Base-by-base conservation (phyloP, 2,113 vertebrate species). In the Anser cygnoides region DNA sequence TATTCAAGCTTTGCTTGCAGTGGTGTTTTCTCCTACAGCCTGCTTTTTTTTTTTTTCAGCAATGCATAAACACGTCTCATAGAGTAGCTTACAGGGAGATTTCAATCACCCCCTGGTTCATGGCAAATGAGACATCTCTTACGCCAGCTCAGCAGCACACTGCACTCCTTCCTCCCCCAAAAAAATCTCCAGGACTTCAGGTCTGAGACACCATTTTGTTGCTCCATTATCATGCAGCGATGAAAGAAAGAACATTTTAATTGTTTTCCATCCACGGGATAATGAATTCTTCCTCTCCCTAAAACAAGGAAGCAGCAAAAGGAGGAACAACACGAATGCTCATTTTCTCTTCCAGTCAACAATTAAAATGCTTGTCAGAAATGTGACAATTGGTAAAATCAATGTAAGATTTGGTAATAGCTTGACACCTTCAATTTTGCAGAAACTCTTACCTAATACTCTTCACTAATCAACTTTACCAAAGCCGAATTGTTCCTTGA, bases 41-140 rank as follows among this genome's bases (percentile, higher is more conserved):
- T 93, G 65, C 11, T 15, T 35, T 74, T 76, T 90, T 88, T 88
- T 33, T n/a, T 23, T 54, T 46, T 49, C 78, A 70, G 80, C 10
- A 91, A 59, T 46, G 44, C 58, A 94, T 82, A 66, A 90, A 86
- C 61, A 81, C 68, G 72, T 49, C 76, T 89, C 89, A 90, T 58
- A 89, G 76, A 96, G 86, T 39, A 66, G 70, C 74, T 95, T 44
- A 83, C 66, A 96, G 70, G 66, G 77, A 93, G 80, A 92, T 90
- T 87, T 91, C 70, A 50, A 7, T 84, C 79, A 61, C 29, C 26
- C 23, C 5, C 46, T 17, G 73, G 89, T 71, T 84, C 49, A 61
- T 5, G 16, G 82, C 33, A 91, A 89, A 85, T 57, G 68, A 93
- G 65, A 87, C 10, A 72, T 87, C 81, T 84, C 62, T 90, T 73